phyloP scores from a whole-genome alignment of 2,888 invertebrate genomes.

The Lasioglossum pauxillum region DNA sequence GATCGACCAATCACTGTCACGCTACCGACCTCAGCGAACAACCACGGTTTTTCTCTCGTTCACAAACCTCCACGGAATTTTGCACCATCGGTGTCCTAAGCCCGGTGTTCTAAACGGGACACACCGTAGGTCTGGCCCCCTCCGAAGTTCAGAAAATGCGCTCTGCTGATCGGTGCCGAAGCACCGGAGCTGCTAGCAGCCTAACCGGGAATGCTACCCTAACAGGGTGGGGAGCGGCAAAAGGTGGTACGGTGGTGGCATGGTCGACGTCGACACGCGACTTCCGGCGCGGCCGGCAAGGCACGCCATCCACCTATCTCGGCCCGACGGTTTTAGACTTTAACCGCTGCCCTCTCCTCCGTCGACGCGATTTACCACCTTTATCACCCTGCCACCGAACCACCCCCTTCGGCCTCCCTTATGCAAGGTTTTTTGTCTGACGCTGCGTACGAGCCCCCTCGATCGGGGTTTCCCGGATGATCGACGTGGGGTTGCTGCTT shows the following conservation, averaged over 20 bases:
- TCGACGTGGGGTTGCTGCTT: not conserved
- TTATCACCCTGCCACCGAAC: slow-evolving; percentile 1
- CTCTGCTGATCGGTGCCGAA: slow-evolving; percentile 28
- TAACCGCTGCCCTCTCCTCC: slow-evolving; percentile 16
- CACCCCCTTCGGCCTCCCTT: not conserved
- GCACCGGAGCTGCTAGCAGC: slow-evolving; percentile 37
- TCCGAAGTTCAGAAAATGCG: slow-evolving; percentile 55
- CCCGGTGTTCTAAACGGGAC: not conserved
- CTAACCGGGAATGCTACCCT: slow-evolving; percentile 36
- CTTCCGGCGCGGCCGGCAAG: slow-evolving; percentile 80
- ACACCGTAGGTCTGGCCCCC: slow-evolving; percentile 16
- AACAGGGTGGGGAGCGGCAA: slow-evolving; percentile 43
- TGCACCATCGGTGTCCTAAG: not conserved
- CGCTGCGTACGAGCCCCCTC: not conserved
- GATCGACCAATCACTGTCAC: slow-evolving; percentile 80
- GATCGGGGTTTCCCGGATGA: not conserved
- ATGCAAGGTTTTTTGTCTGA: not conserved
- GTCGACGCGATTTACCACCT: slow-evolving; percentile 26
- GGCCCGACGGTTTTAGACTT: slow-evolving; percentile 44
- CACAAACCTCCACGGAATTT: not conserved
- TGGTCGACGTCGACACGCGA: slow-evolving; percentile 82
- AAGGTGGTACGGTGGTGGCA: slow-evolving; percentile 62
- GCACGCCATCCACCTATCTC: slow-evolving; percentile 79
- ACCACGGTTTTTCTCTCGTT: not conserved
- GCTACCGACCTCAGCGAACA: slow-evolving; percentile 67